Evolutionary conservation across 2,113 vertebrate species (phyloP).

Genomic region (Malurus elegans): DNA sequence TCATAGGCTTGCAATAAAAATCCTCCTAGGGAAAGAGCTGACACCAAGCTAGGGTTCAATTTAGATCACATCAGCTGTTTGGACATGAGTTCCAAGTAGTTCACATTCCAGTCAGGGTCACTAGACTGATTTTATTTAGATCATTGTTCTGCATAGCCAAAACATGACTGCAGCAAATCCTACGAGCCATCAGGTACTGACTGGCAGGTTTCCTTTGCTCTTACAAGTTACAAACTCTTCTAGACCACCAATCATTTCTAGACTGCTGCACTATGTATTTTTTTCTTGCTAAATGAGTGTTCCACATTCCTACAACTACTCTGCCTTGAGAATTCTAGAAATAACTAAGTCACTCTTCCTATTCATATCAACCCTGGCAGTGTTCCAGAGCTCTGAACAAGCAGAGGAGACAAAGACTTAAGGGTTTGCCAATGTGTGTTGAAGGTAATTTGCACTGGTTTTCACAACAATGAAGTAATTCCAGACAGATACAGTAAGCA

Average conservation of each 20-base stretch:
- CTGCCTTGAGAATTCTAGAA: constrained; percentile 39
- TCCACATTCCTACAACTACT: background rate
- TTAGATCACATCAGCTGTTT: background rate
- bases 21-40: background rate
- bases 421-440: background rate
- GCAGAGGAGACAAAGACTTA: background rate
- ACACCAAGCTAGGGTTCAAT: background rate
- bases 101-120: background rate
- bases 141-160: background rate
- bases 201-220: background rate
- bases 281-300: background rate
- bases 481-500: background rate
- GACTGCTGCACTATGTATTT: background rate
- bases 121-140: background rate
- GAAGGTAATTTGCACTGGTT: background rate
- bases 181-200: background rate
- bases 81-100: background rate
- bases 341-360: constrained; percentile 34
- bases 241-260: background rate
- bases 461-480: background rate
- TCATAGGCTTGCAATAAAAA: background rate
- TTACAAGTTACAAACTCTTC: background rate
- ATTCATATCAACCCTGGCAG: constrained; percentile 25
- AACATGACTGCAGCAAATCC: background rate
- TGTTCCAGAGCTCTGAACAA: background rate